A percentile compares a stretch with the other conserved stretches of the same genome.
These are phyloP conservation scores for Vombatus ursinus DNA, from an alignment of 2,113 vertebrate species.

Conservation along the genomic window DNA sequence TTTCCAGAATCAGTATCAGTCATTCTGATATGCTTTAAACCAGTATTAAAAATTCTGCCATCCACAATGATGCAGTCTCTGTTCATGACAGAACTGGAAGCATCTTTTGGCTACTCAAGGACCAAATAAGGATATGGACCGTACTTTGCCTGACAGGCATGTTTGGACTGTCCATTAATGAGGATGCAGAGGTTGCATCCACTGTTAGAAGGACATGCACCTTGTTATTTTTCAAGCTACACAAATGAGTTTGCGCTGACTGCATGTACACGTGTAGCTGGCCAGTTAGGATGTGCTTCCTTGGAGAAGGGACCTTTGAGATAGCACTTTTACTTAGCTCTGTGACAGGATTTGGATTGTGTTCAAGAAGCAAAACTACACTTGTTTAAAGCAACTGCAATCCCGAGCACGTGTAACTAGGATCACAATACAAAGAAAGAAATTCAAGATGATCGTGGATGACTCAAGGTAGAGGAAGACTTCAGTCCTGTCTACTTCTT, in stretches of 20 bases:
- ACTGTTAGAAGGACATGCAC: background rate
- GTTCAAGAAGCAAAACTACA: background rate
- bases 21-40: slow-evolving; percentile 37
- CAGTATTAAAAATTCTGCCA: slow-evolving; percentile 44
- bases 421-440: slow-evolving; percentile 5
- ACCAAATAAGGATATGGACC: background rate
- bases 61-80: slow-evolving; percentile 8
- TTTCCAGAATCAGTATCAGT: slow-evolving; percentile 72
- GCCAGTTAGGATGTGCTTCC: background rate
- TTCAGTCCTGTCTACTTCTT: background rate
- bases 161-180: background rate
- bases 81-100: background rate
- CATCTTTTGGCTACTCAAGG: background rate
- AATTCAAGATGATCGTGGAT: background rate
- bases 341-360: background rate
- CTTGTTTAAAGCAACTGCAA: slow-evolving; percentile 29
- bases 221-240: background rate
- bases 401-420: background rate
- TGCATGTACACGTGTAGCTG: background rate
- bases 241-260: background rate
- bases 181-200: background rate
- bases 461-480: background rate
- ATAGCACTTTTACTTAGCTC: background rate
- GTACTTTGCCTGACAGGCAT: background rate
- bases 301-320: background rate